Percentiles rank a stretch among this genome's conserved stretches.
Conservation (phyloP, 2,797 vertebrate species). For the Sciurus vulgaris region DNA sequence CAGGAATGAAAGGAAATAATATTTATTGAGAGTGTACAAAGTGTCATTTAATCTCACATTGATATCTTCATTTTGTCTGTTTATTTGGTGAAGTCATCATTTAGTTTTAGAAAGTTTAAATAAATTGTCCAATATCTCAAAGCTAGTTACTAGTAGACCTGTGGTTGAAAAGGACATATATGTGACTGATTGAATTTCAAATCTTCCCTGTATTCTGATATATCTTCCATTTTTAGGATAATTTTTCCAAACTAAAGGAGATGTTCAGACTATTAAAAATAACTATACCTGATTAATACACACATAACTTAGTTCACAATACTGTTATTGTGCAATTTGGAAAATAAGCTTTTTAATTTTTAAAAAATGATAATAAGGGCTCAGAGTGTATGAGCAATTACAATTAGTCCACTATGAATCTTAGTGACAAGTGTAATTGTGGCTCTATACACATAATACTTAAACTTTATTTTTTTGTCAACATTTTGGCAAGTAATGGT, state of each 20-base stretch:
- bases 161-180: not conserved
- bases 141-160: not conserved
- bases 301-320: not conserved
- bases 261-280: not conserved
- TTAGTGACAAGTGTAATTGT: not conserved
- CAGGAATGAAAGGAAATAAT: not conserved
- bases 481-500: not conserved
- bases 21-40: not conserved
- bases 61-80: not conserved
- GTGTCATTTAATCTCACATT: slow-evolving; percentile 16
- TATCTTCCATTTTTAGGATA: not conserved
- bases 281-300: not conserved
- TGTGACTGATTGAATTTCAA: not conserved
- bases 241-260: not conserved
- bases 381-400: not conserved
- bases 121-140: not conserved
- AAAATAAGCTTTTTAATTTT: not conserved
- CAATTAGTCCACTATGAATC: not conserved
- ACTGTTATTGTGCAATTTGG: not conserved
- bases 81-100: not conserved
- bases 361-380: not conserved
- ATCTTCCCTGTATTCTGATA: not conserved
- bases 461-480: not conserved
- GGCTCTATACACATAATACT: not conserved
- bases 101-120: not conserved